phyloP scores from a whole-genome alignment of 2,888 invertebrate genomes.

The Dendrolimus pini region DNA sequence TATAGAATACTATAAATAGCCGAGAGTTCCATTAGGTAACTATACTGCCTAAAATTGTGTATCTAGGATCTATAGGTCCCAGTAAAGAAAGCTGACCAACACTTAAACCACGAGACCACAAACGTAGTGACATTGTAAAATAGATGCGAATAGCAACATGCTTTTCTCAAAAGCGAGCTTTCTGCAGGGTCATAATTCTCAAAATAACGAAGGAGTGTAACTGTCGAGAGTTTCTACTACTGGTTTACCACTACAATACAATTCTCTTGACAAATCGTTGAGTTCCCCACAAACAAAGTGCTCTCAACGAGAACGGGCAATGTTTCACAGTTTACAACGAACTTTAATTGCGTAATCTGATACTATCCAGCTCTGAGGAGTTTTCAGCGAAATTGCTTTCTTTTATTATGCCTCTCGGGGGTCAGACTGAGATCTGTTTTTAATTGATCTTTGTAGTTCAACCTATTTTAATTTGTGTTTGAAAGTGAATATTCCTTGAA shows the following conservation, averaged over 20 bases:
- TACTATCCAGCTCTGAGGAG: constrained; percentile 23
- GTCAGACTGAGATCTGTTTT: constrained; percentile 1
- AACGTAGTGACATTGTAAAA: neutral
- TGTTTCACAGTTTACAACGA: constrained; percentile 33
- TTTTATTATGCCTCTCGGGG: constrained; percentile 19
- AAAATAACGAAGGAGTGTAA: constrained; percentile 3
- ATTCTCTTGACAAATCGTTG: constrained; percentile 39
- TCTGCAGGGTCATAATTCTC: neutral
- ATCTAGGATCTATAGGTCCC: too few species aligned
- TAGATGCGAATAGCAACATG: neutral
- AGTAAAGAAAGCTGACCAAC: too few species aligned
- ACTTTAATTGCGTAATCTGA: constrained; percentile 48
- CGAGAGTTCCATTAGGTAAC: too few species aligned
- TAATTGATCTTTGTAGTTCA: neutral
- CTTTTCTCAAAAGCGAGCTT: neutral
- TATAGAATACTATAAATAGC: constrained; percentile 1
- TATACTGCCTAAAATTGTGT: too few species aligned
- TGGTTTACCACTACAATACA: constrained; percentile 22
- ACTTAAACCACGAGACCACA: neutral
- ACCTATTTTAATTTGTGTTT: neutral
- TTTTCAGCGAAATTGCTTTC: constrained; percentile 24
- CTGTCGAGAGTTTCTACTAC: constrained; percentile 6
- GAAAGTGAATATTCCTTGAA: too few species aligned
- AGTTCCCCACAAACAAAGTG: constrained; percentile 37
- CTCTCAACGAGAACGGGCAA: constrained; percentile 29